These are phyloP conservation scores for Gastrophysa polygoni DNA, from an alignment of 2,888 invertebrate genomes.

Conservation along the genomic window DNA sequence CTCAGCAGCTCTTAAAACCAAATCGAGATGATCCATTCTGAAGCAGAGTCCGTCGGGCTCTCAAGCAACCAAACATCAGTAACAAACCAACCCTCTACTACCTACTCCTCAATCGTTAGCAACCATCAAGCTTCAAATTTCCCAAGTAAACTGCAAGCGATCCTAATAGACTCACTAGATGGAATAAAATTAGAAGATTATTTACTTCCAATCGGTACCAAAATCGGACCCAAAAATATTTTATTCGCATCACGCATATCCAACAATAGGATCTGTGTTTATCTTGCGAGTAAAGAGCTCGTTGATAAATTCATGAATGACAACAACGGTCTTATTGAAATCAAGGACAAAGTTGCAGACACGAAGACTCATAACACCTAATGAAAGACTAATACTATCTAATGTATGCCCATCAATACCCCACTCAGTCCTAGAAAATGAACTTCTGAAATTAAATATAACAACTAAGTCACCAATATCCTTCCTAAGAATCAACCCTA, in stretches of 20 bases:
- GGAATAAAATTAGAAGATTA: conserved; percentile 4
- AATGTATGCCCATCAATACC: too few species aligned
- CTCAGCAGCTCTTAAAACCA: neutral
- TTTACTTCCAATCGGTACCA: neutral
- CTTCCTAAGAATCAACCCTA: too few species aligned
- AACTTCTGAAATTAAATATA: neutral
- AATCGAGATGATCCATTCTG: conserved; percentile 2
- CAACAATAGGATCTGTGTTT: neutral
- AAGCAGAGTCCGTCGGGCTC: neutral
- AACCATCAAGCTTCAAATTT: neutral
- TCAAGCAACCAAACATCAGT: neutral
- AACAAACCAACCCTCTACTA: neutral
- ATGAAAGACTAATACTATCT: neutral
- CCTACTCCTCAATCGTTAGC: neutral
- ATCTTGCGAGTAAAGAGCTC: neutral
- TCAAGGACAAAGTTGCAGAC: neutral
- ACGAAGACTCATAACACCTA: too few species aligned
- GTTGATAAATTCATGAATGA: too few species aligned
- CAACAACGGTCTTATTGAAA: neutral
- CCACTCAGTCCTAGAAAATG: too few species aligned
- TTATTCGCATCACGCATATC: too few species aligned
- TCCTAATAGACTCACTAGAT: neutral
- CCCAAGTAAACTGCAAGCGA: neutral
- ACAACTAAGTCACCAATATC: neutral
- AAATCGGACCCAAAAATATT: too few species aligned